A percentile compares a stretch with the other conserved stretches of the same genome.
Conservation (phyloP, 2,888 invertebrate genomes). For the Volucella bombylans region DNA sequence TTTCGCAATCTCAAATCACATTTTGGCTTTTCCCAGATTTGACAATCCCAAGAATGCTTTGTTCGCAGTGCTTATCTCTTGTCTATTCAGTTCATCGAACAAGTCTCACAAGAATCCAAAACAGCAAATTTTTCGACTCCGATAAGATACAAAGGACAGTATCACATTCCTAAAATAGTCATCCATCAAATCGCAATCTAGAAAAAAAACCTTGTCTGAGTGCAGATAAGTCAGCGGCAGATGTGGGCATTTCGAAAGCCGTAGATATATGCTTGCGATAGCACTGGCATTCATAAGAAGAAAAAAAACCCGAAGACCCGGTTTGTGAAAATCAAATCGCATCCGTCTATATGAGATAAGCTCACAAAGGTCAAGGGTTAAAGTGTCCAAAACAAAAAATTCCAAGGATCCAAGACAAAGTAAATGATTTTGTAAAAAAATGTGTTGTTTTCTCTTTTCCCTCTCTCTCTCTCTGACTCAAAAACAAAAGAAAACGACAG, state of each 20-base stretch:
- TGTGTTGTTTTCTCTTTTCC: not conserved
- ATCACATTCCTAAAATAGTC: constrained; percentile 57
- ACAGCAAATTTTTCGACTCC: constrained; percentile 26
- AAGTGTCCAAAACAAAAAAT: constrained; percentile 62
- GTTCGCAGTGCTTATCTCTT: constrained; percentile 8
- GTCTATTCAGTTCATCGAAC: constrained; percentile 39
- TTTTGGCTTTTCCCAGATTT: not conserved
- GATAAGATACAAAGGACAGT: constrained; percentile 55
- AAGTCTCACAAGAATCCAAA: constrained; percentile 41
- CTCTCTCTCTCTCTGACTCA: not conserved
- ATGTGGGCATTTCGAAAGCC: constrained; percentile 43
- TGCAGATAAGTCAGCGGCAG: constrained; percentile 50
- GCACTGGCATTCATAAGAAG: constrained; percentile 20
- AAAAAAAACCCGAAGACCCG: constrained; percentile 1
- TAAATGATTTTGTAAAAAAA: constrained; percentile 37
- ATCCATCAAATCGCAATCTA: constrained; percentile 63
- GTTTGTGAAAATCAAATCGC: constrained; percentile 47
- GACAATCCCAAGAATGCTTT: not conserved
- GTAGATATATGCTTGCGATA: constrained; percentile 66
- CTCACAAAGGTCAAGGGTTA: constrained; percentile 66
- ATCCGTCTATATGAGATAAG: constrained; percentile 65
- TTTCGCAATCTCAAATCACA: too few relatives aligned
- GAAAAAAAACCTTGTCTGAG: constrained; percentile 38
- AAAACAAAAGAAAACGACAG: constrained; percentile 11
- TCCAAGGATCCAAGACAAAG: constrained; percentile 42